Percentiles rank a stretch among this genome's conserved stretches.
phyloP scores from a whole-genome alignment of 37 sponge, comb jelly and placozoan species.

The Eunapius fragilis region DNA sequence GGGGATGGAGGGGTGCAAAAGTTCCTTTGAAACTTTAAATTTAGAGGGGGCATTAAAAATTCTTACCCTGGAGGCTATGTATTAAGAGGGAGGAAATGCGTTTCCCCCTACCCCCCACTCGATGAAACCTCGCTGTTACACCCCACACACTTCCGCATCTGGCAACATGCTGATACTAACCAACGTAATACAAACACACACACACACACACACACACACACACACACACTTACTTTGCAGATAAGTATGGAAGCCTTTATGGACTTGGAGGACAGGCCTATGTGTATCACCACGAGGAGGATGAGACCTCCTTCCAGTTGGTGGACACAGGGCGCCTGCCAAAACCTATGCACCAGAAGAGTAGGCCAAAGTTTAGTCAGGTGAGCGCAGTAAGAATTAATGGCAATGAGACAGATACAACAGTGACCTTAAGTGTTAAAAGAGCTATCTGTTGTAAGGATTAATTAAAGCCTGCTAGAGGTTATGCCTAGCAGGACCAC shows the following conservation, averaged over 20 bases:
- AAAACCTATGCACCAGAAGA: slow-evolving; percentile 55
- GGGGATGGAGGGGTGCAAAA: too few relatives aligned
- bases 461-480: too few relatives aligned
- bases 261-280: slow-evolving; percentile 85
- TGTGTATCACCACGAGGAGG: slow-evolving; percentile 85
- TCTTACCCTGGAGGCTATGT: too few relatives aligned
- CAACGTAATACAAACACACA: background rate
- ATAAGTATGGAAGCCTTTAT: slow-evolving; percentile 70
- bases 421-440: background rate
- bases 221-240: slow-evolving; percentile 12
- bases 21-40: too few relatives aligned
- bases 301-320: slow-evolving; percentile 83
- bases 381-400: slow-evolving; percentile 5
- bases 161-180: too few relatives aligned
- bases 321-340: slow-evolving; percentile 86
- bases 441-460: too few relatives aligned
- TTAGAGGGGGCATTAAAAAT: too few relatives aligned
- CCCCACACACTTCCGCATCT: too few relatives aligned
- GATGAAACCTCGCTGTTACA: too few relatives aligned
- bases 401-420: background rate
- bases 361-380: slow-evolving; percentile 49
- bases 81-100: too few relatives aligned
- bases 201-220: background rate
- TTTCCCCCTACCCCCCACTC: too few relatives aligned
- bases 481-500: too few relatives aligned